These are phyloP conservation scores for Xestoiulus laeticollis DNA, from an alignment of 2,888 invertebrate genomes.

Conservation along the genomic window DNA sequence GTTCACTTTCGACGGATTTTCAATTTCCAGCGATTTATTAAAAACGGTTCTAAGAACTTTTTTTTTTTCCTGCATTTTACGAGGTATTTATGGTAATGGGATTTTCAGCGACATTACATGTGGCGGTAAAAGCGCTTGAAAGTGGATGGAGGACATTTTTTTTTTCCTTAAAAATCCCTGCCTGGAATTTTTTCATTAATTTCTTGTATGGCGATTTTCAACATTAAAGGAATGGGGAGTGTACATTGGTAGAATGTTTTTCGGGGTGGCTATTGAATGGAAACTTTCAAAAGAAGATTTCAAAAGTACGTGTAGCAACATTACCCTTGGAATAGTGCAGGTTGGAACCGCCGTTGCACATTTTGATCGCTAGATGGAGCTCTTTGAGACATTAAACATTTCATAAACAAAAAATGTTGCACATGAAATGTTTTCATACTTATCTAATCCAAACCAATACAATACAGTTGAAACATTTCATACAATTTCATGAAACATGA, in stretches of 20 bases:
- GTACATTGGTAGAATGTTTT: neutral
- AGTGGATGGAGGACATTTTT: neutral
- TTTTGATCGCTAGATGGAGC: neutral
- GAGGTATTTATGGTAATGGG: constrained; percentile 43
- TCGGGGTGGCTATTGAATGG: neutral
- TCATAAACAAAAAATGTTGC: too few relatives aligned
- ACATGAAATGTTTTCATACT: too few relatives aligned
- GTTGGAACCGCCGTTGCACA: neutral
- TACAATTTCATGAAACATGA: too few relatives aligned
- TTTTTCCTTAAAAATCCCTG: constrained; percentile 6
- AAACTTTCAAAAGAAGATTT: neutral
- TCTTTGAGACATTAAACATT: too few relatives aligned
- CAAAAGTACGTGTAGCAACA: neutral
- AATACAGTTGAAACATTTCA: too few relatives aligned
- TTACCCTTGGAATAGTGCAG: neutral
- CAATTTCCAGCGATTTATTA: constrained; percentile 39
- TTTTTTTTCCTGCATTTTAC: constrained; percentile 25
- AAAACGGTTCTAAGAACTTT: neutral
- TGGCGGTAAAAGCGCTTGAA: neutral
- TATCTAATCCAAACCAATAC: too few relatives aligned
- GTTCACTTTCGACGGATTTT: constrained; percentile 3
- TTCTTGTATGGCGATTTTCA: neutral
- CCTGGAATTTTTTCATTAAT: constrained; percentile 43
- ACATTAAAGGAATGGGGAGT: neutral
- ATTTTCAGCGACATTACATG: constrained; percentile 2